These are phyloP conservation scores for Capreolus pygargus DNA, from an alignment of 2,113 vertebrate genomes.

Conservation along the genomic window DNA sequence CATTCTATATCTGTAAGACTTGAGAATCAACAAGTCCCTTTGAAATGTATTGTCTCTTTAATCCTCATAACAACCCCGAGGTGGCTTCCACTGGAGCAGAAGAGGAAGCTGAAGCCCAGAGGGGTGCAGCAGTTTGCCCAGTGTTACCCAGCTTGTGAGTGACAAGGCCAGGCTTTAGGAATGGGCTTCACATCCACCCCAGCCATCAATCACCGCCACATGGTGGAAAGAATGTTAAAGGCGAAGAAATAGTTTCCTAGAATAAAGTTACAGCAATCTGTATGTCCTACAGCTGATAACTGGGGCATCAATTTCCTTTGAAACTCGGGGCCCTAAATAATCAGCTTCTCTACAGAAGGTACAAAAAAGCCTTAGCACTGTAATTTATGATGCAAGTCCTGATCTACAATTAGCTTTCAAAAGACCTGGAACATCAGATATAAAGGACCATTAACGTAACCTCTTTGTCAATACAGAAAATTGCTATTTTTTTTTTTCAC, in stretches of 20 bases:
- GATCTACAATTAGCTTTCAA: conserved; percentile 58
- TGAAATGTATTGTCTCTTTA: background rate
- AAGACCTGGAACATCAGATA: conserved; percentile 19
- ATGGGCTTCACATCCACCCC: conserved; percentile 55
- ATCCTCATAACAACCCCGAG: background rate
- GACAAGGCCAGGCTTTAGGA: conserved; percentile 62
- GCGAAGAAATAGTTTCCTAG: conserved; percentile 74
- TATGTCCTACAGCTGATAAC: conserved; percentile 52
- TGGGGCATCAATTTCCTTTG: conserved; percentile 65
- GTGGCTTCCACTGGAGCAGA: background rate
- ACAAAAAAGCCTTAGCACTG: conserved; percentile 52
- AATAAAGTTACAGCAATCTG: conserved; percentile 68
- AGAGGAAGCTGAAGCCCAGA: conserved; percentile 28
- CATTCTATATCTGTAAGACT: background rate
- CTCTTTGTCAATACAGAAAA: conserved; percentile 62
- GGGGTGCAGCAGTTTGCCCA: background rate
- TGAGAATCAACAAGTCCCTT: background rate
- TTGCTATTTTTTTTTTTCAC: background rate
- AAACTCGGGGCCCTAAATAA: conserved; percentile 58
- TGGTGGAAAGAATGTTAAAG: conserved; percentile 75
- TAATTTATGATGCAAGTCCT: conserved; percentile 41
- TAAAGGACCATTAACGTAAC: conserved; percentile 15
- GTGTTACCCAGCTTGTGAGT: conserved; percentile 40
- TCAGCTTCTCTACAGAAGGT: conserved; percentile 37
- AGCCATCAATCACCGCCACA: conserved; percentile 61